Conservation (phyloP, 2,797 vertebrate species). For the Coendou prehensilis region DNA sequence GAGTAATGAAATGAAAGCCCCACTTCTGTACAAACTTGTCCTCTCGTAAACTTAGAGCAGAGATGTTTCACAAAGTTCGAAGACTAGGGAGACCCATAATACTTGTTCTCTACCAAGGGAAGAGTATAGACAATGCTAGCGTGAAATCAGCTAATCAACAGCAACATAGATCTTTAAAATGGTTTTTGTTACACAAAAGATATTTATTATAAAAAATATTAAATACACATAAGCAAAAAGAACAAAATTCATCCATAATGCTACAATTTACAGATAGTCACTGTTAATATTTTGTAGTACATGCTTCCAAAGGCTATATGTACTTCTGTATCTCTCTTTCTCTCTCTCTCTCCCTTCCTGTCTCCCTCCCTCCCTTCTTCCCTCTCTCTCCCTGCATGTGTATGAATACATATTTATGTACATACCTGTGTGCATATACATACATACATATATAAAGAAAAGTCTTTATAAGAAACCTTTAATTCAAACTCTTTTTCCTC, state of each 20-base stretch:
- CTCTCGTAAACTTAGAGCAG: slow-evolving; percentile 29
- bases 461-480: slow-evolving; percentile 48
- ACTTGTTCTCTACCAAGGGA: not conserved
- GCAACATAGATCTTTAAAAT: not conserved
- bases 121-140: not conserved
- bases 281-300: not conserved
- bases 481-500: not conserved
- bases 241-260: not conserved
- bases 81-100: not conserved
- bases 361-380: not conserved
- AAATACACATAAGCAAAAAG: not conserved
- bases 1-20: slow-evolving; percentile 40
- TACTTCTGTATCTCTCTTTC: not conserved
- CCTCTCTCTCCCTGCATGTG: not conserved
- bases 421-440: not conserved
- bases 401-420: not conserved
- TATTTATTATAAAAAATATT: not conserved
- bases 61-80: not conserved
- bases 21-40: not conserved
- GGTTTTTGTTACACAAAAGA: slow-evolving; percentile 15
- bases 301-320: not conserved
- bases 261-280: not conserved
- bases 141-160: not conserved
- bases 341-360: not conserved
- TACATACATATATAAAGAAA: not conserved